Conservation (phyloP, 2,113 vertebrate species). For the Chelonoidis abingdonii region DNA sequence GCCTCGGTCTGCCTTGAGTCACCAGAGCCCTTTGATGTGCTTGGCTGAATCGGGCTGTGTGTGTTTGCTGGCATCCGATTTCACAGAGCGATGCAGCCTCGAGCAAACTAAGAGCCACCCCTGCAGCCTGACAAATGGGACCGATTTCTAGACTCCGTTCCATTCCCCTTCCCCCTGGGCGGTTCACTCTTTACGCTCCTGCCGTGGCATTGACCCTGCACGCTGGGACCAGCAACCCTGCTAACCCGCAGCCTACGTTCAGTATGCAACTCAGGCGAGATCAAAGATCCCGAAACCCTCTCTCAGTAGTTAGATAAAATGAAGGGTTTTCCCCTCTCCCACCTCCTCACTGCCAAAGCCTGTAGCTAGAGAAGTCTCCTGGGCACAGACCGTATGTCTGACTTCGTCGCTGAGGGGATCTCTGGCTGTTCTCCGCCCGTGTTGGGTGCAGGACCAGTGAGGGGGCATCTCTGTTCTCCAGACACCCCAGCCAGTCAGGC, state of each 20-base stretch:
- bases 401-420: background rate
- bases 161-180: too few species aligned
- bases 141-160: background rate
- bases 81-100: background rate
- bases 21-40: background rate
- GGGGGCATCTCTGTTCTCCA: background rate
- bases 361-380: background rate
- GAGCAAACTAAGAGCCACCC: background rate
- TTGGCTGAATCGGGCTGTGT: background rate
- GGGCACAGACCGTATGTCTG: background rate
- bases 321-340: constrained; percentile 26
- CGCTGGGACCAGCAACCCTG: background rate
- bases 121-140: background rate
- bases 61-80: background rate
- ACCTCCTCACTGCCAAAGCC: background rate
- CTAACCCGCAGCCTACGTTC: background rate
- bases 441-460: background rate
- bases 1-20: background rate
- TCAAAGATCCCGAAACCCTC: constrained; percentile 6
- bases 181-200: too few species aligned
- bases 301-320: constrained; percentile 17
- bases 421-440: background rate
- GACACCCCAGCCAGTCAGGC: background rate
- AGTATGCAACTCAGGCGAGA: constrained; percentile 51
- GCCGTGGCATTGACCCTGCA: background rate